phyloP scores from a whole-genome alignment of 2,797 vertebrate genomes.

The Brotula barbata region DNA sequence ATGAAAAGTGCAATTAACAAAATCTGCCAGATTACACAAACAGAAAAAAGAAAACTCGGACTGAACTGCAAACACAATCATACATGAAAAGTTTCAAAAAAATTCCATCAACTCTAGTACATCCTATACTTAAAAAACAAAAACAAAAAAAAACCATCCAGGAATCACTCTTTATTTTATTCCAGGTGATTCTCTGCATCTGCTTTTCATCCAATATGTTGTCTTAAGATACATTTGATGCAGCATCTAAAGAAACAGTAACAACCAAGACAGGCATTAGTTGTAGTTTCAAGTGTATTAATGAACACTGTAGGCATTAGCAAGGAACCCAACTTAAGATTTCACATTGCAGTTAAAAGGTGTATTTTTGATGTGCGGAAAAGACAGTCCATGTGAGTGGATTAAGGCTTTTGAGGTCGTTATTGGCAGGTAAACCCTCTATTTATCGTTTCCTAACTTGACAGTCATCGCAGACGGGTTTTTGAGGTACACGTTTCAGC shows the following conservation, averaged over 20 bases:
- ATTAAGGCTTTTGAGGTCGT: constrained; percentile 73
- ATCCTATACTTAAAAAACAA: constrained; percentile 27
- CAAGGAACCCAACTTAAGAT: constrained; percentile 18
- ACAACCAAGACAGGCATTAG: constrained; percentile 33
- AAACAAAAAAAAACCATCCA: no score
- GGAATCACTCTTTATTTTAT: constrained; percentile 25
- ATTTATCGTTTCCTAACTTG: constrained; percentile 27
- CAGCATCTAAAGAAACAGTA: constrained; percentile 39
- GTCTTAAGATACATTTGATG: constrained; percentile 36
- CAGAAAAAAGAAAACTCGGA: neutral
- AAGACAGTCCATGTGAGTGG: constrained; percentile 35
- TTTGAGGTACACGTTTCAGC: constrained; percentile 45
- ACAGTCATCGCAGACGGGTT: constrained; percentile 17
- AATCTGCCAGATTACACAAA: neutral
- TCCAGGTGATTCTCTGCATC: constrained; percentile 3
- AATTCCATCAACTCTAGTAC: constrained; percentile 28
- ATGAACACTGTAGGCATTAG: constrained; percentile 25
- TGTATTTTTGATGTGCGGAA: constrained; percentile 35
- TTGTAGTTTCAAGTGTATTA: constrained; percentile 59
- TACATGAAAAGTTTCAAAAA: constrained; percentile 28
- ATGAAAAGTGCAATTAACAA: constrained; percentile 33
- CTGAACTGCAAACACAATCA: constrained; percentile 8
- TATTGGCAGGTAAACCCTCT: constrained; percentile 54
- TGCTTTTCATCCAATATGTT: constrained; percentile 10
- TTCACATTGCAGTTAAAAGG: constrained; percentile 5